Conservation (phyloP, 2,888 invertebrate species). For the Chydorus sphaericus region DNA sequence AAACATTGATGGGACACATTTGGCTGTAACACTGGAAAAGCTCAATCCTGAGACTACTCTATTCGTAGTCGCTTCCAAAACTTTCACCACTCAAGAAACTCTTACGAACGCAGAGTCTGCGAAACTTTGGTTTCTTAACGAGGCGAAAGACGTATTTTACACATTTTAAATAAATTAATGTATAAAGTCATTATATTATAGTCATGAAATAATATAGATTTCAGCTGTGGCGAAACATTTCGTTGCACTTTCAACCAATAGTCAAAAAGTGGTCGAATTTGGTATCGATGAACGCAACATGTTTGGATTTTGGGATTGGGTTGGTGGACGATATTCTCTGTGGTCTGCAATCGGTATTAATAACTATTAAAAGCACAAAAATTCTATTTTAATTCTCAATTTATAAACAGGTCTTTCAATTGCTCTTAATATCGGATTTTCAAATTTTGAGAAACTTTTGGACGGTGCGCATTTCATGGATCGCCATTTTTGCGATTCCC, state of each 20-base stretch:
- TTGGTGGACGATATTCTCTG: conserved; percentile 90
- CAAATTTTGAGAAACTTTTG: conserved; percentile 82
- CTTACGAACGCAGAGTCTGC: conserved; percentile 97
- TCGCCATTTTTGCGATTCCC: conserved; percentile 73
- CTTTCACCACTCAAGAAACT: conserved; percentile 97
- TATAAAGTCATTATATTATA: no score
- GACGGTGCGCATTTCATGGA: conserved; percentile 90
- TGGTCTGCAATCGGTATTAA: conserved; percentile 88
- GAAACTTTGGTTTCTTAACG: conserved; percentile 82
- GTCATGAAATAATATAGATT: no score
- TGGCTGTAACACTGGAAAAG: conserved; percentile 81
- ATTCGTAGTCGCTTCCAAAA: conserved; percentile 98
- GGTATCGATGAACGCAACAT: conserved; percentile 94
- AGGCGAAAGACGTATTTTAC: conserved; percentile 77
- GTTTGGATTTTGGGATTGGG: conserved; percentile 99
- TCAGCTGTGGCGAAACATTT: conserved; percentile 85
- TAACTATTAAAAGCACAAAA: no score
- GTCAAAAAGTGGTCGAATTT: conserved; percentile 83
- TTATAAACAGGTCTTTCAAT: conserved; percentile 84
- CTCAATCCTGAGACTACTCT: conserved; percentile 84
- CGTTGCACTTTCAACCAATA: conserved; percentile 94
- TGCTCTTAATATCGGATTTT: conserved; percentile 79
- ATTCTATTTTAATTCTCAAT: background rate
- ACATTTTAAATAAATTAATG: no score
- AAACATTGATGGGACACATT: conserved; percentile 97